Base-by-base conservation (phyloP, 2,888 invertebrate species). In the Trissoscelio sp. region DNA sequence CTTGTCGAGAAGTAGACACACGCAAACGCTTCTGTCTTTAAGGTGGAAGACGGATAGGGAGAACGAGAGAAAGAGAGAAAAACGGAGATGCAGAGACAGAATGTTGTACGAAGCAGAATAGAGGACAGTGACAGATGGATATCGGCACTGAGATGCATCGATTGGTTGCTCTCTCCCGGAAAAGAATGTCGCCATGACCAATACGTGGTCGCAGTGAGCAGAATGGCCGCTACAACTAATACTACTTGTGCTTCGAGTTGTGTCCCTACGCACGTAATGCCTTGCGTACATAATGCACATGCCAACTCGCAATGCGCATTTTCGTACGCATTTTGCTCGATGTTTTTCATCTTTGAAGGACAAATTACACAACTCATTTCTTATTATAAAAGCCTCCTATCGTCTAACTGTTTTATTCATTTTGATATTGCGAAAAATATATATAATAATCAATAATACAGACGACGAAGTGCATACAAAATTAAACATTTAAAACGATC, bases 111-210 rank as follows among this genome's bases (percentile, higher is more conserved):
- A 83, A 72, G 72, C 79, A 66, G 81, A 79, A 79, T 77, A 64
- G 74, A 77, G 77, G 91, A 92, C 91, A 92, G 89, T 92, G 91
- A 92, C 91, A 91, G 91, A 92, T 91, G 91, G 88, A 89, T 89
- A 91, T 91, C 91, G 91, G 88, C 87, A 84, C 86, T 85, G 89
- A 91, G 91, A 91, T 92, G 89, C 91, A 91, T 91, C 91, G 91
- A 92, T 92, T 92, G 92, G 92, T 89, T 88, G 90, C 88, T 90
- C 89, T 89, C 88, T 87, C 86, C 88, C 88, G 90, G 89, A 91
- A 91, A 91, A 91, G 91, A 91, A 91, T 90, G 89, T 88, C 86
- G 89, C 88, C 85, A 83, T 85, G 89, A 89, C 91, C 91, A 91
- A 91, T 91, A 88, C 91, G 89, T 89, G 90, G 87, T 87, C 88